Conservation (phyloP, 2,888 invertebrate genomes). For the Eristalis intricaria region DNA sequence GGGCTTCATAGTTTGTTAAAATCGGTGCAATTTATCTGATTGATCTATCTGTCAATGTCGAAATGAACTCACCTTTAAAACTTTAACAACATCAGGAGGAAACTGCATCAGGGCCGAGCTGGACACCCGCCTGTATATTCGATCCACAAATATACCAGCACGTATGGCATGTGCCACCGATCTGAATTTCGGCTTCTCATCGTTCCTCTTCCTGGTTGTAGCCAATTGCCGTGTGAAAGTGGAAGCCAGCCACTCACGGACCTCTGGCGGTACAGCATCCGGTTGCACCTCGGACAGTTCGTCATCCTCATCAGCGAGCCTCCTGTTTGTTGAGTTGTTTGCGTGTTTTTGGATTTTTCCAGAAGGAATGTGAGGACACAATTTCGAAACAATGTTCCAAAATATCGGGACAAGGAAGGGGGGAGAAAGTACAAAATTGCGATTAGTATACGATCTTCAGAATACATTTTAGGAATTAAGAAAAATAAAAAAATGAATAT, state of each 20-base stretch:
- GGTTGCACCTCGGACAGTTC: conserved; percentile 98
- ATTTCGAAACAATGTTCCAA: conserved; percentile 52
- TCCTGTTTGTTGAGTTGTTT: conserved; percentile 82
- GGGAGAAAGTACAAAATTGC: conserved; percentile 62
- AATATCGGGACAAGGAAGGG: conserved; percentile 35
- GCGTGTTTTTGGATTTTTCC: conserved; percentile 3
- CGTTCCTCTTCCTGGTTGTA: conserved; percentile 88
- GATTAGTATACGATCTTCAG: conserved; percentile 59
- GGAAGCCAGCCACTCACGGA: conserved; percentile 97
- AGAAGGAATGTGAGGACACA: conserved; percentile 37
- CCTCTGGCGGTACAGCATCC: conserved; percentile 97
- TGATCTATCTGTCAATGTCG: too few species aligned
- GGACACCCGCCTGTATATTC: conserved; percentile 92
- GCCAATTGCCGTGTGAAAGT: conserved; percentile 96
- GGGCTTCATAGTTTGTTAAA: too few species aligned
- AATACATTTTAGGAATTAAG: conserved; percentile 23
- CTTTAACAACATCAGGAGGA: conserved; percentile 91
- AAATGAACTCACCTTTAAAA: conserved; percentile 90
- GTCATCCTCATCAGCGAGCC: conserved; percentile 95
- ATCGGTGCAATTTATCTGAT: too few species aligned
- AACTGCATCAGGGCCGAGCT: conserved; percentile 92
- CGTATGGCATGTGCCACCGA: conserved; percentile 98
- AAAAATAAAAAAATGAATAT: conserved; percentile 2
- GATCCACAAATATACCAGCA: conserved; percentile 97
- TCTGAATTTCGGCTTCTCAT: conserved; percentile 94